Conservation (phyloP, 2,888 invertebrate genomes). For the Tachina lurida region DNA sequence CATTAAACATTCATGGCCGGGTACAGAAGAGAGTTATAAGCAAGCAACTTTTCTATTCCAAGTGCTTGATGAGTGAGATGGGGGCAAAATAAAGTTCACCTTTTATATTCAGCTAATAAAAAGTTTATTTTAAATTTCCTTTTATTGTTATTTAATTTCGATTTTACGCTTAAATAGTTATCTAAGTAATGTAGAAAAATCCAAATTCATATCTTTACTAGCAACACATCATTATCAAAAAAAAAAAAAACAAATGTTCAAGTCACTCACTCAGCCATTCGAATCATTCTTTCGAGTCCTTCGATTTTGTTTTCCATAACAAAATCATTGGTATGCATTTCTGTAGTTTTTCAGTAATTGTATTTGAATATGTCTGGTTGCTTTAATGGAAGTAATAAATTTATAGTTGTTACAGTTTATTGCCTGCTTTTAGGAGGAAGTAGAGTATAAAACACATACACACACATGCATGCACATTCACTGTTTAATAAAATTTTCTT, state of each 20-base stretch:
- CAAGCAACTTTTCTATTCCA: too few relatives aligned
- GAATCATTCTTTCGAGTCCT: slow-evolving; percentile 13
- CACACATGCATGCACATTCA: background rate
- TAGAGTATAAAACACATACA: background rate
- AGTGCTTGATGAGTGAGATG: too few relatives aligned
- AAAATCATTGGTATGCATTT: slow-evolving; percentile 62
- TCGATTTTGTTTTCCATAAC: slow-evolving; percentile 18
- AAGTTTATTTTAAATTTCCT: too few relatives aligned
- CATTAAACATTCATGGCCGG: too few relatives aligned
- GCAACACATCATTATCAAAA: slow-evolving; percentile 67
- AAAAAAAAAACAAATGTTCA: slow-evolving; percentile 62
- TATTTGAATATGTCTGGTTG: slow-evolving; percentile 41
- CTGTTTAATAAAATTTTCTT: slow-evolving; percentile 24
- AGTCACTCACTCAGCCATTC: background rate
- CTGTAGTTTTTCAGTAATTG: slow-evolving; percentile 46
- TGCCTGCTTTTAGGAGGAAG: slow-evolving; percentile 43
- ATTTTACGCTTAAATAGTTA: background rate
- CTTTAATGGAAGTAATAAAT: slow-evolving; percentile 43
- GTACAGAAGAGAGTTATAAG: too few relatives aligned
- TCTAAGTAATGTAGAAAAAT: background rate
- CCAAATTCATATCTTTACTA: slow-evolving; percentile 36
- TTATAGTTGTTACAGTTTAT: slow-evolving; percentile 63
- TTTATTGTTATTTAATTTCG: background rate
- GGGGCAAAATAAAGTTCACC: too few relatives aligned
- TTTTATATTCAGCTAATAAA: background rate